Conservation (phyloP, 2,113 vertebrate genomes). For the Pipa parva region DNA sequence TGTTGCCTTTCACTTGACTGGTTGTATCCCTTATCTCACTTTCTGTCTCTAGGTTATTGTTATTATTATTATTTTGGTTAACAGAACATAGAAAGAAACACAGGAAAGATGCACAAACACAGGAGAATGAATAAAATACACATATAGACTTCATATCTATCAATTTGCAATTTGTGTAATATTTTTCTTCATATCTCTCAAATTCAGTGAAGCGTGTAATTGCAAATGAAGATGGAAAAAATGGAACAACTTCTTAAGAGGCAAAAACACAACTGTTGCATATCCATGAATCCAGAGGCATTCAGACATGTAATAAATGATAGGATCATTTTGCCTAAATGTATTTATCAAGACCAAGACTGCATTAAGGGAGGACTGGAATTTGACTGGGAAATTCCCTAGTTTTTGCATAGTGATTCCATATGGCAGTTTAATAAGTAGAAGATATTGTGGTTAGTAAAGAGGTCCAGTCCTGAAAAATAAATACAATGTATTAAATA, state of each 20-base stretch:
- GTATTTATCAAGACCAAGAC: constrained; percentile 37
- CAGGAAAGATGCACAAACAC: constrained; percentile 19
- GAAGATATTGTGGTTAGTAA: no score
- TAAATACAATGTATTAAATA: no score
- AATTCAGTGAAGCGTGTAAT: constrained; percentile 37
- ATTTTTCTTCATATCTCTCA: constrained; percentile 43
- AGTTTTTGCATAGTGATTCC: no score
- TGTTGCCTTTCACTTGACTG: not conserved
- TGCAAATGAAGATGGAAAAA: constrained; percentile 39
- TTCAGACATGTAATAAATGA: constrained; percentile 40
- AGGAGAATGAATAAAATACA: constrained; percentile 28
- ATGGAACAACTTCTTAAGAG: constrained; percentile 39
- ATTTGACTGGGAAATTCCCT: constrained; percentile 3
- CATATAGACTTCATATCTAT: constrained; percentile 41
- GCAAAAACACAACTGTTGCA: constrained; percentile 37
- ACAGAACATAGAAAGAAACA: constrained; percentile 9
- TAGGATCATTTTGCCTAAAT: constrained; percentile 29
- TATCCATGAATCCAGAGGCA: constrained; percentile 38
- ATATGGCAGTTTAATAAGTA: no score
- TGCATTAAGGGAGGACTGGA: constrained; percentile 10
- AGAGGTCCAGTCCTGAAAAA: no score
- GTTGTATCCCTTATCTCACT: constrained; percentile 12
- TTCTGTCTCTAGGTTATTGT: not conserved
- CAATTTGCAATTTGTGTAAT: constrained; percentile 43
- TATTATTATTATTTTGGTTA: not conserved